Evolutionary conservation across 2,888 invertebrate species (phyloP).

Genomic region (Coelogynopora nodosa): DNA sequence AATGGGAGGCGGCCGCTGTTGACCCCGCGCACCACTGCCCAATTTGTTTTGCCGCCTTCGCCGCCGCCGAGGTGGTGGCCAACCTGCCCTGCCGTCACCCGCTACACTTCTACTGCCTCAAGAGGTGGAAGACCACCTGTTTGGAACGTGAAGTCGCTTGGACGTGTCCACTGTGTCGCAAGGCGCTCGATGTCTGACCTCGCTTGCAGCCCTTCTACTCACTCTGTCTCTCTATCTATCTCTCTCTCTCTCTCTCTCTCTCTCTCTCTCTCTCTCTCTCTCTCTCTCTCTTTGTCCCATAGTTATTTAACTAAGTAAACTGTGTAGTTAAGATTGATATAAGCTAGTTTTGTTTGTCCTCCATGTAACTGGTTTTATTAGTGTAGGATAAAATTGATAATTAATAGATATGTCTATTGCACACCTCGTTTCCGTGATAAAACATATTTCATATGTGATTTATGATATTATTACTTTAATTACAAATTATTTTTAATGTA

Average conservation of each 20-base stretch:
- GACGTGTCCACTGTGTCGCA: slow-evolving; percentile 1
- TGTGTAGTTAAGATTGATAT: too few relatives aligned
- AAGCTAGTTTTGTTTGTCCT: too few relatives aligned
- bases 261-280: background rate
- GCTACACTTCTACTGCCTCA: slow-evolving; percentile 17
- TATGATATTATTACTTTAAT: too few relatives aligned
- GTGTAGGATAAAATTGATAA: too few relatives aligned
- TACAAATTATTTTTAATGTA: too few relatives aligned
- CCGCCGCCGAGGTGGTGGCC: background rate
- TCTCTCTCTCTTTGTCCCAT: background rate
- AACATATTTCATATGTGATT: too few relatives aligned
- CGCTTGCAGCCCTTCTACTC: background rate
- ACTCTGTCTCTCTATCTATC: background rate
- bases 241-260: background rate
- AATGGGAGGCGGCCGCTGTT: slow-evolving; percentile 4
- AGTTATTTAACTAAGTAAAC: too few relatives aligned
- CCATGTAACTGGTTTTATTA: too few relatives aligned
- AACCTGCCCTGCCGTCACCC: background rate
- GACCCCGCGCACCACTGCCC: background rate
- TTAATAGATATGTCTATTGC: too few relatives aligned
- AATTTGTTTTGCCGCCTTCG: slow-evolving; percentile 6
- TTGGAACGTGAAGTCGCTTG: slow-evolving; percentile 1
- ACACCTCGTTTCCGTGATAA: too few relatives aligned
- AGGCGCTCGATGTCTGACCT: background rate
- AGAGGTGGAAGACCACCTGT: background rate